Evolutionary conservation across 2,797 vertebrate species (phyloP).

Genomic region (Eurystomus glaucurus): DNA sequence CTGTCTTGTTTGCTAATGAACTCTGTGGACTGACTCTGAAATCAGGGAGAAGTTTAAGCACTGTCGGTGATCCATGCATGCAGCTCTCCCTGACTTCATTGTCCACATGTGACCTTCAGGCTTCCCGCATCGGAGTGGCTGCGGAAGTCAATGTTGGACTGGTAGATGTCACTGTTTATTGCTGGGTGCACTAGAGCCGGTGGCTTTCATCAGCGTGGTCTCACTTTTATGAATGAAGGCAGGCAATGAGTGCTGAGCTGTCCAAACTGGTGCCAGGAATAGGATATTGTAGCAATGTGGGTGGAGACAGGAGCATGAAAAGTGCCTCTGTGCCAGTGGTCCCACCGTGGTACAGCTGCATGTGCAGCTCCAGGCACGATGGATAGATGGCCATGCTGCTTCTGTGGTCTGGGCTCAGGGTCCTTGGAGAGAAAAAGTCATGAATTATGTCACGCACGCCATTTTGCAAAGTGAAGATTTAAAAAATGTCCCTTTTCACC

Average conservation of each 20-base stretch:
- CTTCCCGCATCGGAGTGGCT: fast-evolving
- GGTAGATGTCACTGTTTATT: not conserved
- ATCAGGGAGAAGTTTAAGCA: not conserved
- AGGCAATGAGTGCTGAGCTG: not conserved
- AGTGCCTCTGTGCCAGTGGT: fast-evolving
- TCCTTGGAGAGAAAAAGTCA: not conserved
- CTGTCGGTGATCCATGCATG: not conserved
- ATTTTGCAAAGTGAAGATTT: not conserved
- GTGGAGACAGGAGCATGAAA: not conserved
- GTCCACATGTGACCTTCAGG: not conserved
- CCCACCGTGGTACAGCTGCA: not conserved
- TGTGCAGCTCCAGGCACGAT: fast-evolving
- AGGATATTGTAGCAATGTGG: fast-evolving
- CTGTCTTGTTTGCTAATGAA: conserved; percentile 5
- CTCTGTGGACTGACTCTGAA: not conserved
- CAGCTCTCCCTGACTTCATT: not conserved
- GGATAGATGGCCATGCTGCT: fast-evolving
- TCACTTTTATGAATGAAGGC: conserved; percentile 31
- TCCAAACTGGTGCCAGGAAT: not conserved
- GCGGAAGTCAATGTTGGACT: not conserved
- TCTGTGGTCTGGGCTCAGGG: fast-evolving
- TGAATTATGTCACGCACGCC: fast-evolving
- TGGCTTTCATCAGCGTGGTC: not conserved
- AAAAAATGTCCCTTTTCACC: not conserved
- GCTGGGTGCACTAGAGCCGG: not conserved